Percentiles rank a stretch among this genome's conserved stretches.
These are phyloP conservation scores for Latrodectus elegans DNA, from an alignment of 2,888 invertebrate species.

Conservation along the genomic window DNA sequence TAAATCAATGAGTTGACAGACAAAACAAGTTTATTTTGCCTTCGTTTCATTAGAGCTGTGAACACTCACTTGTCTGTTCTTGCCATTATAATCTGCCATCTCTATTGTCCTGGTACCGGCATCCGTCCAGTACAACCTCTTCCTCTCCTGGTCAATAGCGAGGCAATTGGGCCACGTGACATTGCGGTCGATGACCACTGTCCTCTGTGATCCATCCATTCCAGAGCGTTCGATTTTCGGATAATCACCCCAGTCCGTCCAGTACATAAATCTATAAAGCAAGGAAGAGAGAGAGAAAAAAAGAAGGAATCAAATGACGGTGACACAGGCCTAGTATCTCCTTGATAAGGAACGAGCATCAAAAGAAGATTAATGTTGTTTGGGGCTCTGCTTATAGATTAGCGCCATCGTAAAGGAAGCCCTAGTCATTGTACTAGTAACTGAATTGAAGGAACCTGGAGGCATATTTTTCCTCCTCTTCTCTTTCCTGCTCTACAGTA, in stretches of 20 bases:
- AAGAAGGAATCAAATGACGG: conserved; percentile 36
- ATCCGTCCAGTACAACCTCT: conserved; percentile 90
- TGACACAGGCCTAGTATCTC: conserved; percentile 32
- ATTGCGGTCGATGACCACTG: conserved; percentile 79
- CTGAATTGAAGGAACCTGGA: no score
- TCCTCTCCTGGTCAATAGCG: conserved; percentile 84
- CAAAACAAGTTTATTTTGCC: no score
- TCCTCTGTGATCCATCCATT: conserved; percentile 87
- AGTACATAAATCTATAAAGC: conserved; percentile 83
- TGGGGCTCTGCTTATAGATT: conserved; percentile 29
- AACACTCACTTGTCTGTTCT: conserved; percentile 78
- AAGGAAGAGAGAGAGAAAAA: conserved; percentile 18
- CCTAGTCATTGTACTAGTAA: no score
- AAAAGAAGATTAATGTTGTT: conserved; percentile 52
- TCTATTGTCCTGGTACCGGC: conserved; percentile 87
- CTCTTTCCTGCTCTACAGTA: no score
- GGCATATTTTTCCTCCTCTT: no score
- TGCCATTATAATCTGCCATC: conserved; percentile 86
- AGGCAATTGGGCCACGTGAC: conserved; percentile 90
- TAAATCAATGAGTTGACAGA: no score
- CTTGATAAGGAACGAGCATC: conserved; percentile 40
- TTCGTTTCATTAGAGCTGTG: no score
- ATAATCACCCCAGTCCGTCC: conserved; percentile 89
- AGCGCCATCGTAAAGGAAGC: background rate
- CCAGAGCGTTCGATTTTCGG: conserved; percentile 89